Conservation (phyloP, 2,113 vertebrate genomes). For the Corydoras maculifer region DNA sequence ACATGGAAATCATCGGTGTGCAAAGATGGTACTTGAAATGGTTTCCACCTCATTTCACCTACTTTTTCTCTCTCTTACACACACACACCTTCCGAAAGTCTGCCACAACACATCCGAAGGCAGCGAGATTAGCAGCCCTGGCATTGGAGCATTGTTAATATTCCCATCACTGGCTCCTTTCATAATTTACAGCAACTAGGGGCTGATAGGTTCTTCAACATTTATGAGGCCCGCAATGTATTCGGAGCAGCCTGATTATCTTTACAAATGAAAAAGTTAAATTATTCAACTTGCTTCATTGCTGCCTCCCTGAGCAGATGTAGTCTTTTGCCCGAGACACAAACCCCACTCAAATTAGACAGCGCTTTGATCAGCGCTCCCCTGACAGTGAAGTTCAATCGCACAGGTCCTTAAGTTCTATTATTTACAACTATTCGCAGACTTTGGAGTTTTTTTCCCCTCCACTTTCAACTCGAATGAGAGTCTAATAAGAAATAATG, state of each 20-base stretch:
- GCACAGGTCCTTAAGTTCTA: slow-evolving; percentile 54
- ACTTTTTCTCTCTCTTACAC: slow-evolving; percentile 24
- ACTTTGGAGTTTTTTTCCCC: slow-evolving; percentile 37
- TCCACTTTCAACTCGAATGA: slow-evolving; percentile 50
- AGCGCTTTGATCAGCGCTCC: slow-evolving; percentile 45
- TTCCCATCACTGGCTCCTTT: slow-evolving; percentile 86
- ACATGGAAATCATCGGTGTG: too few relatives aligned
- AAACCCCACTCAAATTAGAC: slow-evolving; percentile 42
- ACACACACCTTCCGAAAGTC: slow-evolving; percentile 48
- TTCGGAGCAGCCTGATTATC: slow-evolving; percentile 98
- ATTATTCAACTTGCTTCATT: slow-evolving; percentile 83
- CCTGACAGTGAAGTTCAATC: slow-evolving; percentile 49
- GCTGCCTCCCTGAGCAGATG: slow-evolving; percentile 53
- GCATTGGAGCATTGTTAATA: slow-evolving; percentile 85
- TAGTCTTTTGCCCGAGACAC: slow-evolving; percentile 60
- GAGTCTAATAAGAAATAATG: slow-evolving; percentile 52
- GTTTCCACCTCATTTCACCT: too few relatives aligned
- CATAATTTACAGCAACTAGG: slow-evolving; percentile 99
- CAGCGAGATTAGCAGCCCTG: slow-evolving; percentile 65
- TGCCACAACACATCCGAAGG: slow-evolving; percentile 76
- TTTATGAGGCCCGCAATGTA: slow-evolving; percentile 99
- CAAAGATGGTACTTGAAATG: too few relatives aligned
- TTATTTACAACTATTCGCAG: slow-evolving; percentile 60
- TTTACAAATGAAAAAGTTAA: slow-evolving; percentile 99
- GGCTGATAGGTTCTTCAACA: slow-evolving; percentile 99